phyloP scores from a whole-genome alignment of 2,113 vertebrate genomes.

The Polypterus bichir region DNA sequence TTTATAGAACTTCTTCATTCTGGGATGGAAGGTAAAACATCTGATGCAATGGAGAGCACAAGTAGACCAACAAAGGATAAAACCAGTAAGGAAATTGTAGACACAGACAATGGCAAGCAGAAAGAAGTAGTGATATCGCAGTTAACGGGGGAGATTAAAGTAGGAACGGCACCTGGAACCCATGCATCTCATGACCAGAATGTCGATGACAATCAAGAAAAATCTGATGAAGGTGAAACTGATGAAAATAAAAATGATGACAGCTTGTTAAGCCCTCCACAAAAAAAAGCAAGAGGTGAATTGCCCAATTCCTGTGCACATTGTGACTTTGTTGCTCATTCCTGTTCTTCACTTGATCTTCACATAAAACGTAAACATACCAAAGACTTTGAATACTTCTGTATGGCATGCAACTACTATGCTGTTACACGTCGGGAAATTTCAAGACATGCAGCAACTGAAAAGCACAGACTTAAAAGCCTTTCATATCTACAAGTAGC shows the following conservation, averaged over 20 bases:
- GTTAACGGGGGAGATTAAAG: constrained; percentile 12
- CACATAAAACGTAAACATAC: constrained; percentile 85
- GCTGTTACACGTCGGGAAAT: constrained; percentile 83
- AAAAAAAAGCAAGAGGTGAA: constrained; percentile 31
- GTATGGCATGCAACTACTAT: constrained; percentile 87
- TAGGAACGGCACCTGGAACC: constrained; percentile 17
- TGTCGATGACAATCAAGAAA: constrained; percentile 9
- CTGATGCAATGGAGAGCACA: neutral
- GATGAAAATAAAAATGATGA: constrained; percentile 20
- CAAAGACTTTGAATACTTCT: constrained; percentile 83
- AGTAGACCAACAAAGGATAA: neutral
- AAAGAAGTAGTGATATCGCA: constrained; percentile 17
- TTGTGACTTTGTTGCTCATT: constrained; percentile 74
- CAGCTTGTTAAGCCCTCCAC: constrained; percentile 19
- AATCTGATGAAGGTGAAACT: constrained; percentile 16
- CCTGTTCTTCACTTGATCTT: constrained; percentile 68
- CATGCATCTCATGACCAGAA: constrained; percentile 24
- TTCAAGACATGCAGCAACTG: constrained; percentile 76
- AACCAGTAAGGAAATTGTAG: constrained; percentile 4
- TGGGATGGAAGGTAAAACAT: neutral
- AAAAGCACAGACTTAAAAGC: constrained; percentile 80
- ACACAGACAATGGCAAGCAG: constrained; percentile 28
- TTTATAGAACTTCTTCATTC: too few species aligned
- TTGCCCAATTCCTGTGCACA: constrained; percentile 52
- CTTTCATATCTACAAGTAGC: constrained; percentile 45